Evolutionary conservation across 1,140 invertebrate species (phyloP).

Genomic region (Platyura marginata): DNA sequence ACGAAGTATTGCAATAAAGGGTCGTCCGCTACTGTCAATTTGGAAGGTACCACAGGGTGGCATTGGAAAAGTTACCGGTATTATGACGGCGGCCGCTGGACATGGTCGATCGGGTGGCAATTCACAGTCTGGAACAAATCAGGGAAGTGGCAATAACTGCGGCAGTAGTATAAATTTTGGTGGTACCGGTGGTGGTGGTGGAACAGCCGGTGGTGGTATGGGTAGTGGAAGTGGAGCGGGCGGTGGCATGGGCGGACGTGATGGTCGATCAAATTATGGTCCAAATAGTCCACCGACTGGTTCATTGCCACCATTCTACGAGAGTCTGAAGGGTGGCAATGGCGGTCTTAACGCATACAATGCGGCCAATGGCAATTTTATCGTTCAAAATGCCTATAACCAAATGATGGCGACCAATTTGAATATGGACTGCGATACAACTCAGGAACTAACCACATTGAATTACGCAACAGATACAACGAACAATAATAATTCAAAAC

Average conservation of each 20-base stretch:
- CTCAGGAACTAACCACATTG: conserved; percentile 33
- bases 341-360: conserved; percentile 33
- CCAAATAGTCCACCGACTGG: conserved; percentile 66
- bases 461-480: conserved; percentile 9
- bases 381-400: conserved; percentile 25
- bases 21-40: conserved; percentile 15
- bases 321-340: conserved; percentile 57
- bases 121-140: conserved; percentile 15
- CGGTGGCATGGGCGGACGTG: conserved; percentile 49
- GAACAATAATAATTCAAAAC: conserved; percentile 22
- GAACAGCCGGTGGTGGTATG: conserved; percentile 34
- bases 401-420: conserved; percentile 38
- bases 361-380: conserved; percentile 28
- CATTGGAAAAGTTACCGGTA: conserved; percentile 30
- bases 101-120: conserved; percentile 39
- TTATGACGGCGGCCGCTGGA: conserved; percentile 49
- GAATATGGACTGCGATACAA: conserved; percentile 58
- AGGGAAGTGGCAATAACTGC: conserved; percentile 11
- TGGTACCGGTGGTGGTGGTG: conserved; percentile 30
- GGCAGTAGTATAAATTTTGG: conserved; percentile 28
- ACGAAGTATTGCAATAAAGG: conserved; percentile 17
- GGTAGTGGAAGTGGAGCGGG: conserved; percentile 45
- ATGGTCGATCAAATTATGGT: conserved; percentile 60
- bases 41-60: conserved; percentile 27
- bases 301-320: conserved; percentile 65